Percentiles rank a stretch among this genome's conserved stretches.
phyloP scores from a whole-genome alignment of 2,888 invertebrate genomes.

The Aphidius colemani region DNA sequence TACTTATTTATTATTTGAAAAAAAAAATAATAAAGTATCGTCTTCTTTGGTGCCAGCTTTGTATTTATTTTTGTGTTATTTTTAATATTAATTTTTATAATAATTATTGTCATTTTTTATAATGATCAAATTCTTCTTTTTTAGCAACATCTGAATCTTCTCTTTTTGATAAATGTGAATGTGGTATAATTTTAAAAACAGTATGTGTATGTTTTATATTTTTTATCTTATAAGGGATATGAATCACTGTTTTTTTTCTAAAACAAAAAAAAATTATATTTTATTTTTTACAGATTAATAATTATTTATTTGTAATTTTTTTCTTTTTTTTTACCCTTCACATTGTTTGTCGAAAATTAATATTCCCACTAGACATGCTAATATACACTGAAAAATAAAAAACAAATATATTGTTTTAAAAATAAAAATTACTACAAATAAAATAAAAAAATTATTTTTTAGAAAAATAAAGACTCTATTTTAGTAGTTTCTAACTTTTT shows the following conservation, averaged over 20 bases:
- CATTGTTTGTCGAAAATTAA: slow-evolving; percentile 23
- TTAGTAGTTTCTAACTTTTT: no score
- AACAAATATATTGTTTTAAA: background rate
- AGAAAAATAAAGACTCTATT: no score
- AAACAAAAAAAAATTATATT: slow-evolving; percentile 45
- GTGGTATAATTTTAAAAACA: slow-evolving; percentile 71
- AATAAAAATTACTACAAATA: no score
- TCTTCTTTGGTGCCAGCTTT: slow-evolving; percentile 7
- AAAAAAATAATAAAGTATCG: no score
- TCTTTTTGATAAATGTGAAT: slow-evolving; percentile 43
- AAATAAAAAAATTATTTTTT: no score
- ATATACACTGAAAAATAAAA: slow-evolving; percentile 29
- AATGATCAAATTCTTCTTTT: slow-evolving; percentile 38
- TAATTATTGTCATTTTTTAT: slow-evolving; percentile 28
- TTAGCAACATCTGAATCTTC: slow-evolving; percentile 24
- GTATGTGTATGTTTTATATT: slow-evolving; percentile 74
- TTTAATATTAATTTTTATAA: no score
- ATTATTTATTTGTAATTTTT: background rate
- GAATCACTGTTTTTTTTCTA: slow-evolving; percentile 71
- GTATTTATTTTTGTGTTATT: no score
- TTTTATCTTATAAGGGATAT: slow-evolving; percentile 71
- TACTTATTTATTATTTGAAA: no score
- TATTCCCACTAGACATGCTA: slow-evolving; percentile 30
- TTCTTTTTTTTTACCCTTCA: slow-evolving; percentile 28
- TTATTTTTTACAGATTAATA: slow-evolving; percentile 15